Evolutionary conservation across 2,888 invertebrate species (phyloP).

Genomic region (Scaptomyza cyrtandrae): DNA sequence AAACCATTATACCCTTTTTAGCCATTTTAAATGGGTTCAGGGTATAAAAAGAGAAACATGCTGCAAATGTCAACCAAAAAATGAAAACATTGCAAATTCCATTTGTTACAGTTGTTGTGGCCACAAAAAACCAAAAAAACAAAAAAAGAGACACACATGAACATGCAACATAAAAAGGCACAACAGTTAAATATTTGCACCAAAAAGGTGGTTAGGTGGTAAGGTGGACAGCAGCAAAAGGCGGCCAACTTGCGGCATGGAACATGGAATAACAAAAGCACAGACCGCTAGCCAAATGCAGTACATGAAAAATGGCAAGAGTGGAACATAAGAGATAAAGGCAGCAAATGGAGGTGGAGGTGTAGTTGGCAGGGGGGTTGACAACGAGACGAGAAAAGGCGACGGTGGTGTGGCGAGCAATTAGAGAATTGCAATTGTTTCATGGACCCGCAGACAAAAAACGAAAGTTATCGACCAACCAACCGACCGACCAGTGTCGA

Average conservation of each 20-base stretch:
- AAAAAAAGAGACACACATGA: neutral
- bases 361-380: conserved; percentile 1
- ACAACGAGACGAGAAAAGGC: conserved; percentile 29
- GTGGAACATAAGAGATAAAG: conserved; percentile 1
- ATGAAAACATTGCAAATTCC: conserved; percentile 68
- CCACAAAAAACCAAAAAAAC: no score
- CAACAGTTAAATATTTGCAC: conserved; percentile 24
- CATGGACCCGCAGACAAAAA: conserved; percentile 38
- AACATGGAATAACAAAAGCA: conserved; percentile 42
- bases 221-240: conserved; percentile 25
- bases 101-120: conserved; percentile 4
- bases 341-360: neutral
- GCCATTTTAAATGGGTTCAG: no score
- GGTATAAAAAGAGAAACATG: conserved; percentile 30
- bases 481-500: conserved; percentile 57
- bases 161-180: conserved; percentile 30
- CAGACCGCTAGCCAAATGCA: conserved; percentile 24
- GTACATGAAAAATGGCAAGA: conserved; percentile 21
- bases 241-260: conserved; percentile 41
- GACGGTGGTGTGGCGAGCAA: conserved; percentile 55
- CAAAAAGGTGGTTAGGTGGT: conserved; percentile 41
- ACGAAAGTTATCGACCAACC: conserved; percentile 68
- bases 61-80: conserved; percentile 57
- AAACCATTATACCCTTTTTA: no score
- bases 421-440: conserved; percentile 69